Evolutionary conservation across 2,113 vertebrate genomes (phyloP).

Genomic region (Gasterosteus nipponicus): DNA sequence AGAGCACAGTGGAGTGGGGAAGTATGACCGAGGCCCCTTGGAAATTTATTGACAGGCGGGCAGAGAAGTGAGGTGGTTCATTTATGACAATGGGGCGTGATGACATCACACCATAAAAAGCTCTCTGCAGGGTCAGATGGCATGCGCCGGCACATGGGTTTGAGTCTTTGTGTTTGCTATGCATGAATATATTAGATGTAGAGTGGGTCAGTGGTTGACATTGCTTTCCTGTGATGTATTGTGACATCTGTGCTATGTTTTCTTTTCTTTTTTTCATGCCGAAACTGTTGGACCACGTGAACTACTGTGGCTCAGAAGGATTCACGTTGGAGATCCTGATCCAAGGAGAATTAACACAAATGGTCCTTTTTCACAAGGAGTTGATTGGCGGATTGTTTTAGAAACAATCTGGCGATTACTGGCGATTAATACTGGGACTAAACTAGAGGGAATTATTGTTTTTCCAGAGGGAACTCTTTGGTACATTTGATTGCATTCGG

Average conservation of each 20-base stretch:
- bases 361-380: neutral
- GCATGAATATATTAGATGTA: conserved; percentile 75
- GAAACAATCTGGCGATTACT: neutral
- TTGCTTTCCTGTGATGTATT: conserved; percentile 75
- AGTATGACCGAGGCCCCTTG: conserved; percentile 68
- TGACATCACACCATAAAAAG: conserved; percentile 78
- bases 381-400: neutral
- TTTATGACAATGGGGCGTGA: conserved; percentile 80
- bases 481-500: neutral
- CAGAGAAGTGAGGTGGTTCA: conserved; percentile 71
- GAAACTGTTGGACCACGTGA: conserved; percentile 15
- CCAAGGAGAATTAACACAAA: neutral
- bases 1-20: conserved; percentile 74
- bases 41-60: conserved; percentile 78
- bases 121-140: conserved; percentile 67
- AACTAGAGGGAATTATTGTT: neutral
- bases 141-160: conserved; percentile 46
- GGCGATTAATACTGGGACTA: neutral
- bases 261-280: conserved; percentile 25
- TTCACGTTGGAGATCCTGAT: conserved; percentile 4
- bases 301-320: conserved; percentile 26
- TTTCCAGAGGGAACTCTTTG: conserved; percentile 5
- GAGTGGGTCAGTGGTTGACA: conserved; percentile 71
- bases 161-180: conserved; percentile 73
- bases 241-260: conserved; percentile 56